Evolutionary conservation across 2,797 vertebrate species (phyloP).

Genomic region (Anolis apletophallus): DNA sequence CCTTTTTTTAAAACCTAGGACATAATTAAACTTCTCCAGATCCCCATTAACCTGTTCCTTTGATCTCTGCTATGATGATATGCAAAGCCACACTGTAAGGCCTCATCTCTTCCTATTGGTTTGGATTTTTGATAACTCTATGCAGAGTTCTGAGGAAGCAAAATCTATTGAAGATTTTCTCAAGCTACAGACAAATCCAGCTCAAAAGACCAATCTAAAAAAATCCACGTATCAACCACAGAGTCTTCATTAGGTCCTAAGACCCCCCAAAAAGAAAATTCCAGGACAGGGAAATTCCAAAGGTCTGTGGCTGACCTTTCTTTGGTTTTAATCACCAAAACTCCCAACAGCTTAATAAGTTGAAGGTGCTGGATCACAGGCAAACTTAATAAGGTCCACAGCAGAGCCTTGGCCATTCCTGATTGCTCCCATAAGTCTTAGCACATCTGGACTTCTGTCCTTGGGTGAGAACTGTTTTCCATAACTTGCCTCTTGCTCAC

Average conservation of each 20-base stretch:
- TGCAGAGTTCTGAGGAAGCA: slow-evolving; percentile 78
- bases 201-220: slow-evolving; percentile 86
- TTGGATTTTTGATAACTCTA: slow-evolving; percentile 88
- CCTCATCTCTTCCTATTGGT: slow-evolving; percentile 80
- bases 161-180: slow-evolving; percentile 79
- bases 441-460: slow-evolving; percentile 95
- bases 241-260: slow-evolving; percentile 90
- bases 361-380: slow-evolving; percentile 97
- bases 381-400: slow-evolving; percentile 97
- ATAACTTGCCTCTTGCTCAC: slow-evolving; percentile 91
- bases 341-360: slow-evolving; percentile 99
- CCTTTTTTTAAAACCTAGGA: slow-evolving; percentile 75
- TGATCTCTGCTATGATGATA: slow-evolving; percentile 88
- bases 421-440: slow-evolving; percentile 99
- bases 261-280: slow-evolving; percentile 89
- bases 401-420: slow-evolving; percentile 94
- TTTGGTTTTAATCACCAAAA: slow-evolving; percentile 99
- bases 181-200: slow-evolving; percentile 76
- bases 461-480: slow-evolving; percentile 97
- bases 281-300: slow-evolving; percentile 89
- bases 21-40: slow-evolving; percentile 84
- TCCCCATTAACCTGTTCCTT: slow-evolving; percentile 89
- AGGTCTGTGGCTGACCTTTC: slow-evolving; percentile 95
- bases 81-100: slow-evolving; percentile 87
- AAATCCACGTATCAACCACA: slow-evolving; percentile 86